Base-by-base conservation (phyloP, 2,797 vertebrate species). In the Loris lydekkerianus region DNA sequence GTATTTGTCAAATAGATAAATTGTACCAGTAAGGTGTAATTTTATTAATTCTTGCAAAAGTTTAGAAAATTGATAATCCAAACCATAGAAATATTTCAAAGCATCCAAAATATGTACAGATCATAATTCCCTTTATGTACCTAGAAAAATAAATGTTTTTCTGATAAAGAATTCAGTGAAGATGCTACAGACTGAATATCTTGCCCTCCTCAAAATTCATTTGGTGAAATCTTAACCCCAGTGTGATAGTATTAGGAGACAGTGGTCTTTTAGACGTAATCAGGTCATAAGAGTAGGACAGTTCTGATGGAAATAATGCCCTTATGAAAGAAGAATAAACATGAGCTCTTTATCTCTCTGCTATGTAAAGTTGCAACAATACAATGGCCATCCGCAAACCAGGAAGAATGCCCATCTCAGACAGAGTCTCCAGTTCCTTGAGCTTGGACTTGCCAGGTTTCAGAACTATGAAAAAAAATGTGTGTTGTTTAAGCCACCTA, bases 111-210 rank as follows among this genome's bases (percentile, higher is more conserved):
- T 27, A 63, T 60, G 5, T 2, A 85, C 10, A 60, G 1, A 29
- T 95, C 1, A 80, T 10, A 82, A 89, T 3, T 73, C n/a, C 67
- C 65, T 94, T 75, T 63, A 49, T 60, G 21, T 76, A 56, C 67
- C 43, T 80, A 60, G 2, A 27, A 43, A 65, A 95, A 82, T 93
- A 3, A 89, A 60, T 77, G 76, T 80, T 85, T 87, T 91, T 76
- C 14, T 86, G 31, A 87, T 78, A 77, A 82, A 76, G 61, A 23
- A 58, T 63, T 92, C 27, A 49, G 2, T 77, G 58, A 82, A 11
- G 15, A 31, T 46, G 5, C 27, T 67, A 27, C 6, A 20, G 10
- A n/a, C 21, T 43, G 29, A 43, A 27, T n/a, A 56, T 10, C 25
- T 81, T 82, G 37, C 7, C 5, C 1, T 4, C 10, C 31, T 43